A percentile compares a stretch with the other conserved stretches of the same genome.
phyloP scores from a whole-genome alignment of 2,113 vertebrate genomes.

The Mormyrus iriodes region DNA sequence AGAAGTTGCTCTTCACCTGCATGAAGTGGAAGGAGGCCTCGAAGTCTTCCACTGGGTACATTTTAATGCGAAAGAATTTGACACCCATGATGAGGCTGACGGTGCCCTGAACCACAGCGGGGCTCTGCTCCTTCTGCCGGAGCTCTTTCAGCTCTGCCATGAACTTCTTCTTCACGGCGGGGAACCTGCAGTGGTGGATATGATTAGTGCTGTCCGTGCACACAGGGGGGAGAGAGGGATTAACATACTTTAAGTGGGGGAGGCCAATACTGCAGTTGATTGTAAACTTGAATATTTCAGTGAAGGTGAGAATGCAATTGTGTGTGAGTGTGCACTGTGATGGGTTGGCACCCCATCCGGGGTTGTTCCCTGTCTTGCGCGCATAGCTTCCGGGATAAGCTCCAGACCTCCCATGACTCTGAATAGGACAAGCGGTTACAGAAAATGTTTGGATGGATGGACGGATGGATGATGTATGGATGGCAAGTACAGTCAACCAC shows the following conservation, averaged over 20 bases:
- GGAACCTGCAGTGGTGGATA: constrained; percentile 68
- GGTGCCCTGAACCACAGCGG: constrained; percentile 85
- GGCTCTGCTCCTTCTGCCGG: constrained; percentile 89
- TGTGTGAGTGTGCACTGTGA: no score
- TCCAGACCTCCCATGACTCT: no score
- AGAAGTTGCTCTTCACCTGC: constrained; percentile 70
- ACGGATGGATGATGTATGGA: no score
- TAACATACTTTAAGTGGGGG: background rate
- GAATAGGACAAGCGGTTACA: no score
- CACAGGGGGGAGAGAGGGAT: background rate
- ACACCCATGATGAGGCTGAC: constrained; percentile 99
- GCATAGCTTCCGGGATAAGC: no score
- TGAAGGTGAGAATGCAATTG: background rate
- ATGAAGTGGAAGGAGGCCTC: constrained; percentile 98
- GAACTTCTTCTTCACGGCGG: constrained; percentile 95
- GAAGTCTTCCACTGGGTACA: constrained; percentile 98
- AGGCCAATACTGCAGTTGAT: background rate
- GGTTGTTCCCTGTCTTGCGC: no score
- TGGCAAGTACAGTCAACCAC: background rate
- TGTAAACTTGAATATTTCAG: background rate
- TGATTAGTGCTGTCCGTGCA: background rate
- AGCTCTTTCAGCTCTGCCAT: constrained; percentile 92
- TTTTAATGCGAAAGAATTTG: constrained; percentile 98
- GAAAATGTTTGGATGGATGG: no score
- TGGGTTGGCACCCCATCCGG: no score